Base-by-base conservation (phyloP, 2,113 vertebrate species). In the Siniperca knerii region DNA sequence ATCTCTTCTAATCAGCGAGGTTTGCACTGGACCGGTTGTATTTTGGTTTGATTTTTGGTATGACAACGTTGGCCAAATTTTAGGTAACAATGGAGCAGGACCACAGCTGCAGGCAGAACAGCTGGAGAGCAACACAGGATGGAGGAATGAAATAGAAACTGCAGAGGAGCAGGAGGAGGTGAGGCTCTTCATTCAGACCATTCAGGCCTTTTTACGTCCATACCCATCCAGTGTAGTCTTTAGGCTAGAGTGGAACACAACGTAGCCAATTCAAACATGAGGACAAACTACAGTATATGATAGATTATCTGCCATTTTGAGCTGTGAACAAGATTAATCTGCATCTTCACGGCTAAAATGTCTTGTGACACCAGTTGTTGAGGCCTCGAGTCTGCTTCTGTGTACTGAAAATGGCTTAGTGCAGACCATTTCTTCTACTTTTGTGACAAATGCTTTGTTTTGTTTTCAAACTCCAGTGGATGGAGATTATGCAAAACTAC, bases 51-150 rank as follows among this genome's bases (percentile, higher is more conserved):
- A 46, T 9, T 29, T 60, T 29, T 58, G 0, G 2, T n/a, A 46
- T 12, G 44, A 46, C 44, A 46, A 46, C 11, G 8, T 57, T 55
- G 44, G 8, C 12, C 44, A 46, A 46, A 12, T 46, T 46, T 46
- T 46, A 48, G 42, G 65, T 46, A 25, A 55, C 40, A 13, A 15
- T 4, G 23, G 12, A 15, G 11, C 65, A 46, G 65, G 62, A 78
- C 7, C 42, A 44, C 64, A 68, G 16, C 37, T 78, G 37, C 35
- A 78, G 35, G 13, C 76, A 68, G 75, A n/a, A 44, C 50, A 57
- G 23, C 16, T 29, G 64, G 18, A 67, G 4, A 55, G 23, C 35
- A 54, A n/a, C 9, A 11, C 55, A 11, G 23, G 23, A n/a, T 57
- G 55, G 23, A 57, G 55, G 54, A 23, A 57, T 57, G 54, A 57